Percentiles rank a stretch among this genome's conserved stretches.
phyloP scores from a whole-genome alignment of 2,888 invertebrate species.

The Stegophylla sp. region DNA sequence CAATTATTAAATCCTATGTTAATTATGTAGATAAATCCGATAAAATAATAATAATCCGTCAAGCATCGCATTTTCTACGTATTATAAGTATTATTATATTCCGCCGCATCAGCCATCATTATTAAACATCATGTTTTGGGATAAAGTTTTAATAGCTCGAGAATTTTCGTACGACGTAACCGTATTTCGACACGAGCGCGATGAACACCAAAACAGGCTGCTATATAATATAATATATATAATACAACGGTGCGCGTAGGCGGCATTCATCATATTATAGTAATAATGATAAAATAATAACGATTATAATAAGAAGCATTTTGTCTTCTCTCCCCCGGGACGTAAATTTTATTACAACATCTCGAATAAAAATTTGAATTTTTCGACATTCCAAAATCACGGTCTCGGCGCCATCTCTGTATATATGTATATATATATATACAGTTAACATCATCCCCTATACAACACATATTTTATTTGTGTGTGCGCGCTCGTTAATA shows the following conservation, averaged over 20 bases:
- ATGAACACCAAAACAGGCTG: not conserved
- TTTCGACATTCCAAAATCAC: constrained; percentile 42
- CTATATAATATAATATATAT: not conserved
- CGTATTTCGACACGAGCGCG: not conserved
- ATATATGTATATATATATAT: not conserved
- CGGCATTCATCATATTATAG: not conserved
- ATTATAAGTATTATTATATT: no score
- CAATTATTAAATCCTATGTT: no score
- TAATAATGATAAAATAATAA: constrained; percentile 23
- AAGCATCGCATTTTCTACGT: no score
- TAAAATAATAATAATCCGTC: not conserved
- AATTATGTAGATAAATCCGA: not conserved
- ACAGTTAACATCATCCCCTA: not conserved
- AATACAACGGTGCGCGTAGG: not conserved
- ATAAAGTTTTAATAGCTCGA: constrained; percentile 1
- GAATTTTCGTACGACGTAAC: constrained; percentile 9
- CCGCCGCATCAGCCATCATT: no score
- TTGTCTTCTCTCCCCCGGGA: not conserved
- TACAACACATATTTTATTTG: not conserved
- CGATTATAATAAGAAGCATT: constrained; percentile 4
- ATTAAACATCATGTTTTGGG: no score
- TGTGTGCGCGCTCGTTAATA: not conserved
- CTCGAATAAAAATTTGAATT: constrained; percentile 37
- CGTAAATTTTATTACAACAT: constrained; percentile 28
- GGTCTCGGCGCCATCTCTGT: not conserved